Conservation (phyloP, 2,113 vertebrate genomes). For the Nibea coibor region DNA sequence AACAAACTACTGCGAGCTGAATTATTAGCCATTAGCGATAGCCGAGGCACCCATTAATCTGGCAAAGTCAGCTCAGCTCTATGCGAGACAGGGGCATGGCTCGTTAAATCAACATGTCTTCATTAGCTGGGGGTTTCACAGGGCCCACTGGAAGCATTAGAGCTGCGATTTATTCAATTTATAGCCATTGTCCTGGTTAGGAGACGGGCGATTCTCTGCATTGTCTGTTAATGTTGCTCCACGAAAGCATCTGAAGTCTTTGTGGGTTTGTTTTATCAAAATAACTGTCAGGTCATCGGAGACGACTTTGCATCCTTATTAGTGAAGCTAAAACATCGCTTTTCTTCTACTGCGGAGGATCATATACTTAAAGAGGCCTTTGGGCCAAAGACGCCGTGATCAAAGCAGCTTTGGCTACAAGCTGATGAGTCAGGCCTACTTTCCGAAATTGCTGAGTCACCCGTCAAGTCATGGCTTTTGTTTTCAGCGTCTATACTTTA, state of each 20-base stretch:
- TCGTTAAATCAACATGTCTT: conserved; percentile 67
- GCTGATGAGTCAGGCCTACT: conserved; percentile 4
- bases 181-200: conserved; percentile 19
- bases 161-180: conserved; percentile 31
- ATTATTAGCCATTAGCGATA: conserved; percentile 63
- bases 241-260: not conserved
- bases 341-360: not conserved
- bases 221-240: conserved; percentile 6
- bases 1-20: conserved; percentile 45
- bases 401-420: conserved; percentile 7
- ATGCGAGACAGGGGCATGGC: conserved; percentile 31
- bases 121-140: conserved; percentile 45
- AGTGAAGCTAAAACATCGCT: not conserved
- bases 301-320: not conserved
- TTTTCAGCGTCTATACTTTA: conserved; percentile 2
- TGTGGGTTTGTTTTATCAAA: conserved; percentile 16
- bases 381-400: not conserved
- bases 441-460: not conserved
- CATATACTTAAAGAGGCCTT: not conserved
- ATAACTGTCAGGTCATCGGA: conserved; percentile 14
- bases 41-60: conserved; percentile 57
- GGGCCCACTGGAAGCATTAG: conserved; percentile 32
- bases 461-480: not conserved
- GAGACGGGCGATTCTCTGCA: not conserved
- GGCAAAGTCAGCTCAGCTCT: conserved; percentile 39